Conservation (phyloP, 2,113 vertebrate genomes). For the Oreocharis arfaki region DNA sequence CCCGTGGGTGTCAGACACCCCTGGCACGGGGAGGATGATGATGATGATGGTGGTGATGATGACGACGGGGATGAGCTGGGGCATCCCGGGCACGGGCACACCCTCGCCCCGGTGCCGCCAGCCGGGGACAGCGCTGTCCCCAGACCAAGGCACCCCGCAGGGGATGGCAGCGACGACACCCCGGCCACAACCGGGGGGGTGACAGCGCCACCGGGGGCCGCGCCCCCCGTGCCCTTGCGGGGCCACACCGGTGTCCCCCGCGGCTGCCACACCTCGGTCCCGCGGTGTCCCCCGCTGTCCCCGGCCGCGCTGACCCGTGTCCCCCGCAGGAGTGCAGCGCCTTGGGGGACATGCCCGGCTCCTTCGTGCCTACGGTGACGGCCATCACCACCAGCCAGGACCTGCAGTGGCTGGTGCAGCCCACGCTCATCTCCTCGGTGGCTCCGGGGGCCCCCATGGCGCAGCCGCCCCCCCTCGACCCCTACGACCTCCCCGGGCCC, state of each 20-base stretch:
- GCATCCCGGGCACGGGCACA: background rate
- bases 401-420: conserved; percentile 96
- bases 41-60: background rate
- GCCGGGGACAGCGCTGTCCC: background rate
- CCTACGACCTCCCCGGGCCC: conserved; percentile 89
- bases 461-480: conserved; percentile 73
- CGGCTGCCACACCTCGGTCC: background rate
- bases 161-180: background rate
- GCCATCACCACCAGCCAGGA: conserved; percentile 97
- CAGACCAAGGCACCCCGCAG: background rate
- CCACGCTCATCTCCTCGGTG: conserved; percentile 92
- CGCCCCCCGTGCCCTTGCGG: no score
- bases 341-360: conserved; percentile 90
- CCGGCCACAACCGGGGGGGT: background rate
- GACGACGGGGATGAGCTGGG: background rate
- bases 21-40: background rate
- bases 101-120: background rate
- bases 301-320: background rate
- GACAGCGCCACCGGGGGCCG: background rate
- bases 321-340: conserved; percentile 75
- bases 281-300: background rate
- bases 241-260: background rate
- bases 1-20: background rate
- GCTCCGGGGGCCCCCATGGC: conserved; percentile 54
- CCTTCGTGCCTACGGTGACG: conserved; percentile 95